These are phyloP conservation scores for Temnothorax longispinosus DNA, from an alignment of 1,140 invertebrate species.

Conservation along the genomic window DNA sequence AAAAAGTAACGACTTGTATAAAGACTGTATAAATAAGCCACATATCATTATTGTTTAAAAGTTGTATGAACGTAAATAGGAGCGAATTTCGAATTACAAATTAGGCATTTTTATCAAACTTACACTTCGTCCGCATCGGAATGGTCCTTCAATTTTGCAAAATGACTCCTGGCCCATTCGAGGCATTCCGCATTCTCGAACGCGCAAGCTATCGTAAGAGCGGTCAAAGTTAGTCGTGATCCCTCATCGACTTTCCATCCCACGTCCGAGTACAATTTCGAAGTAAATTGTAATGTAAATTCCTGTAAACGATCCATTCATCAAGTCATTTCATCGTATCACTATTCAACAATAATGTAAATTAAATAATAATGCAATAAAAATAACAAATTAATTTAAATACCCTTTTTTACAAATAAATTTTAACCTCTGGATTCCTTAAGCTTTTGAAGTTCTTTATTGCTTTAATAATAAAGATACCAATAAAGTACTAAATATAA, in stretches of 20 bases:
- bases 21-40: neutral
- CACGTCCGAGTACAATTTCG: conserved; percentile 74
- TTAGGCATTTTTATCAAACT: neutral
- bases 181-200: conserved; percentile 77
- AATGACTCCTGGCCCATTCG: conserved; percentile 71
- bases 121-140: conserved; percentile 43
- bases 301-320: conserved; percentile 68
- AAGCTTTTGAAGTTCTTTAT: neutral
- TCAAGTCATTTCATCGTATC: neutral
- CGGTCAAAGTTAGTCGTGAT: conserved; percentile 83
- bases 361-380: too few relatives aligned
- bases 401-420: neutral
- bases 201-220: conserved; percentile 80
- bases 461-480: neutral
- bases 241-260: conserved; percentile 77
- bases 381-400: too few relatives aligned
- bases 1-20: neutral
- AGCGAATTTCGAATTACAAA: neutral
- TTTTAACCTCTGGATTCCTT: neutral
- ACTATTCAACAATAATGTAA: too few relatives aligned
- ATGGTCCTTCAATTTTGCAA: conserved; percentile 24
- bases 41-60: neutral
- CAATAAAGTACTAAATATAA: neutral
- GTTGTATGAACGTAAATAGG: neutral
- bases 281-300: conserved; percentile 78